Evolutionary conservation across 2,113 vertebrate genomes (phyloP).

Genomic region (Passer domesticus): DNA sequence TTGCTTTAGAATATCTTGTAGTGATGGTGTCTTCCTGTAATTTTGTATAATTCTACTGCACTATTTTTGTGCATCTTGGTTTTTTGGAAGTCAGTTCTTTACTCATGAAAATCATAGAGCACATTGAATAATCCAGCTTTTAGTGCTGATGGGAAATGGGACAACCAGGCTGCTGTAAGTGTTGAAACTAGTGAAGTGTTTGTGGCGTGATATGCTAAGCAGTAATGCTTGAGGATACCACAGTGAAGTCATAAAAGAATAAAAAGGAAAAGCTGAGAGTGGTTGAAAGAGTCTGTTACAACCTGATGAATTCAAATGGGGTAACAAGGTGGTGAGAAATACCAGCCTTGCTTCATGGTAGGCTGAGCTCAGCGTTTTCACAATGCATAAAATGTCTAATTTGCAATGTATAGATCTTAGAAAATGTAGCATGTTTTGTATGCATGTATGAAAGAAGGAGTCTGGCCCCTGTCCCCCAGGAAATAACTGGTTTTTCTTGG

Average conservation of each 20-base stretch:
- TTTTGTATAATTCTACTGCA: not conserved
- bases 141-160: not conserved
- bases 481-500: not conserved
- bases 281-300: not conserved
- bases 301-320: not conserved
- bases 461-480: not conserved
- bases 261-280: not conserved
- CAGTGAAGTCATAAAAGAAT: not conserved
- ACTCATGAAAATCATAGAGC: not conserved
- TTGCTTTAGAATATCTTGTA: not conserved
- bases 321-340: not conserved
- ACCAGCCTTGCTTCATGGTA: not conserved
- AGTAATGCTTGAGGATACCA: not conserved
- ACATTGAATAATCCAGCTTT: not conserved
- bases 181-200: not conserved
- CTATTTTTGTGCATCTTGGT: fast-evolving
- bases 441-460: not conserved
- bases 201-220: not conserved
- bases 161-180: not conserved
- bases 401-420: not conserved
- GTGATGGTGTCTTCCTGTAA: not conserved
- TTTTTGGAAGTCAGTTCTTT: not conserved
- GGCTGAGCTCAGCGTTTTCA: not conserved
- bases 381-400: not conserved
- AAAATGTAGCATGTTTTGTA: not conserved